Evolutionary conservation across 53 echinoderm and acorn worm genomes (phyloP).

Genomic region (Apostichopus leukothele): DNA sequence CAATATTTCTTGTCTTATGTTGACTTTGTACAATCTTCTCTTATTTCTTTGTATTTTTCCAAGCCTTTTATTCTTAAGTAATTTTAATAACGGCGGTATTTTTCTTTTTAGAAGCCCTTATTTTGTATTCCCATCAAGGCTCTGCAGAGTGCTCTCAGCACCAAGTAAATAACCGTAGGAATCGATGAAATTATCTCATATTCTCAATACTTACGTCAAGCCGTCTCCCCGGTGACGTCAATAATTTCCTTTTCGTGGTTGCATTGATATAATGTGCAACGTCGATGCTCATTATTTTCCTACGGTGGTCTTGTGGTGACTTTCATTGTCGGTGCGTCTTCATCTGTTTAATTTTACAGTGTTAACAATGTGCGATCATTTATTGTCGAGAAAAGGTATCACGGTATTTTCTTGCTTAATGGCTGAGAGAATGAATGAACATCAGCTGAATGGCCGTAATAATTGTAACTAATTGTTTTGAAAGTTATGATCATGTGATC

Average conservation of each 20-base stretch:
- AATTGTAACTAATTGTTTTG: too few species aligned
- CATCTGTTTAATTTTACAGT: too few species aligned
- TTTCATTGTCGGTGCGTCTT: too few species aligned
- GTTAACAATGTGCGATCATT: too few species aligned
- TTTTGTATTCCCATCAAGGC: background rate
- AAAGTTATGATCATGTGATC: too few species aligned
- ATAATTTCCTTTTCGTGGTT: background rate
- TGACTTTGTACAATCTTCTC: background rate
- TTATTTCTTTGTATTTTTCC: background rate
- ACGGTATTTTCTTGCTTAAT: too few species aligned
- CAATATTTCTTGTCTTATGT: background rate
- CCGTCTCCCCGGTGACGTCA: constrained; percentile 27
- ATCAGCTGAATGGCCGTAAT: too few species aligned
- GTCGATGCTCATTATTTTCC: background rate
- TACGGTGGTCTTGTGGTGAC: background rate
- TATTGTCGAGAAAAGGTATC: too few species aligned
- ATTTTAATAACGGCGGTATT: background rate
- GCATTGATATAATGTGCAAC: background rate
- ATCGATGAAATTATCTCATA: constrained; percentile 31
- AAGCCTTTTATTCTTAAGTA: background rate
- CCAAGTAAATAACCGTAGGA: constrained; percentile 16
- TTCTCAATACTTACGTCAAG: constrained; percentile 35
- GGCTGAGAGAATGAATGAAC: too few species aligned
- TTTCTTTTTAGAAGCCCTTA: background rate
- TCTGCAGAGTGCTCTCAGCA: background rate